Conservation (phyloP, 2,113 vertebrate genomes). For the Glaucomys volans region DNA sequence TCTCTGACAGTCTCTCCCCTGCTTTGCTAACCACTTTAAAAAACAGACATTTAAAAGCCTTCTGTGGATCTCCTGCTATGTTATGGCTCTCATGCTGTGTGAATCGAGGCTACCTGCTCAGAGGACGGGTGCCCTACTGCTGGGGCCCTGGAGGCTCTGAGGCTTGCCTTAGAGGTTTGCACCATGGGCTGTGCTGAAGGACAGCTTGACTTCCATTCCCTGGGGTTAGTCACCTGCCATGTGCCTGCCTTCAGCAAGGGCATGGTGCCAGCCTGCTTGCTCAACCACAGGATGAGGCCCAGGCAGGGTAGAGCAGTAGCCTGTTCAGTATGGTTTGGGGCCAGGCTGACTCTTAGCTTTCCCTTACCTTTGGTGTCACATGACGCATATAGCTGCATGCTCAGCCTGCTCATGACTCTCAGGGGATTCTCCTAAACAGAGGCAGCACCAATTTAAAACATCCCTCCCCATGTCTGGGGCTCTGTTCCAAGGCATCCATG, state of each 20-base stretch:
- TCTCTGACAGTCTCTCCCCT: slow-evolving; percentile 69
- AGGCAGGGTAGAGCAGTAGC: background rate
- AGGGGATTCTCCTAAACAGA: background rate
- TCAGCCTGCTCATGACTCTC: background rate
- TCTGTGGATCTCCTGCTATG: slow-evolving; percentile 61
- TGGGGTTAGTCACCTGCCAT: background rate
- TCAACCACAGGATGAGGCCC: background rate
- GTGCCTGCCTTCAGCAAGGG: slow-evolving; percentile 42
- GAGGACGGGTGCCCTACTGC: background rate
- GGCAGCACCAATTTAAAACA: background rate
- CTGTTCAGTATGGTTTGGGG: background rate
- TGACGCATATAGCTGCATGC: background rate
- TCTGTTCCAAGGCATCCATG: background rate
- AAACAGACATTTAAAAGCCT: slow-evolving; percentile 72
- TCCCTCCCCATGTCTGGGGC: background rate
- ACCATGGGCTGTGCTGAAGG: background rate
- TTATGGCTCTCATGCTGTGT: slow-evolving; percentile 66
- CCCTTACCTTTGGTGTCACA: background rate
- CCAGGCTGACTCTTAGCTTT: background rate
- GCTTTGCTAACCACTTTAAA: slow-evolving; percentile 75
- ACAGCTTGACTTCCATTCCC: slow-evolving; percentile 50
- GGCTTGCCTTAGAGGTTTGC: background rate
- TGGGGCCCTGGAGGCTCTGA: background rate
- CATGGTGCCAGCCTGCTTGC: slow-evolving; percentile 18
- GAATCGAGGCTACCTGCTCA: slow-evolving; percentile 46